Evolutionary conservation across 1,140 invertebrate genomes (phyloP).

Genomic region (Plutomurus gul): DNA sequence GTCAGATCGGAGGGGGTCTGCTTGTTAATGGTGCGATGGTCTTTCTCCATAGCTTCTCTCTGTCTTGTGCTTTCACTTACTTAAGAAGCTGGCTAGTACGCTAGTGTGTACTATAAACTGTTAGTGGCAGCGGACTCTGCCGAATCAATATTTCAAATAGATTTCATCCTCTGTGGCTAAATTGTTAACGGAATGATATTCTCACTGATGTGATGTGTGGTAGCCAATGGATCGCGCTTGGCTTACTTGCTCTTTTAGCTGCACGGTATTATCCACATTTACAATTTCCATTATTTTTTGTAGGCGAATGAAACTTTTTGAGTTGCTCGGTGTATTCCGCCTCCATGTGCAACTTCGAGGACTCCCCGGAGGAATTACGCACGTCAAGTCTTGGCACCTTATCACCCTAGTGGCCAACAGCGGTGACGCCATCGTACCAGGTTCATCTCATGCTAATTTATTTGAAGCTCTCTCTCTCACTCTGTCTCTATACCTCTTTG

Average conservation of each 20-base stretch:
- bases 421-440: constrained; percentile 39
- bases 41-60: no score
- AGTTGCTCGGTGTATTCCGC: constrained; percentile 37
- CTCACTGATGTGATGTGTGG: not conserved
- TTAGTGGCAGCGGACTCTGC: not conserved
- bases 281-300: not conserved
- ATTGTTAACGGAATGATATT: not conserved
- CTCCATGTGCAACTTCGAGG: constrained; percentile 40
- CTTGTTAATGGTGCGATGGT: no score
- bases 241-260: no score
- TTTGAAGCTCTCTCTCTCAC: not conserved
- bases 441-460: not conserved
- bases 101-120: not conserved
- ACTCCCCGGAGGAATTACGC: not conserved
- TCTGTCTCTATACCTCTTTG: not conserved
- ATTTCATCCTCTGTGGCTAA: not conserved
- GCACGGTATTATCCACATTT: not conserved
- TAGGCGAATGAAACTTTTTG: constrained; percentile 40
- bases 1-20: no score
- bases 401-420: constrained; percentile 25
- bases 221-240: not conserved
- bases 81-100: no score
- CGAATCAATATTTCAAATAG: not conserved
- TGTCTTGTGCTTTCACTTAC: no score
- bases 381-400: constrained; percentile 38